Base-by-base conservation (phyloP, 2,113 vertebrate species). In the Zootoca vivipara region DNA sequence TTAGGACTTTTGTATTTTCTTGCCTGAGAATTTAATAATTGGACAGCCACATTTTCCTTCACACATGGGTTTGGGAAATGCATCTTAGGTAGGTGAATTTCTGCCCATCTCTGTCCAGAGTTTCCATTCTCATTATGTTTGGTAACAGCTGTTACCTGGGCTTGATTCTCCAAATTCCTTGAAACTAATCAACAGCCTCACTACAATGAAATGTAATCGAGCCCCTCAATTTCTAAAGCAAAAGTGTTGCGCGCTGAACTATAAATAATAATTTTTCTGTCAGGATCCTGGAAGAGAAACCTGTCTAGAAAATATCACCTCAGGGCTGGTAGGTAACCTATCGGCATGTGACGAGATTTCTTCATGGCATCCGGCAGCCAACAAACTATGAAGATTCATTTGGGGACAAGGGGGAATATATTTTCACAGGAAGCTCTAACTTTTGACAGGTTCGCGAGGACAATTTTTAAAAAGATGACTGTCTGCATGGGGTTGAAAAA, bases 401-500 rank as follows among this genome's bases (percentile, higher is more conserved):
- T 42, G 33, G 33, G 22, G 65, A 46, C 26, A 20, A 33, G 46
- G 46, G 46, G 75, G 7, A 65, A 46, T 52, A 42, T 46, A 82
- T 42, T 52, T 83, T 77, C 86, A 82, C 13, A 73, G 58, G 52
- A 74, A 82, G 69, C 12, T 22, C 56, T 42, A 42, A 65, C 58
- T 62, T 78, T 82, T 82, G 69, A 62, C 78, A 82, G 52, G 64
- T 82, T 62, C 46, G 28, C 33, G 72, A 75, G 79, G 46, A 74
- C 79, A 75, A 6, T 2, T 35, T 87, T 81, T 42, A n/a, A 3
- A 79, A 70, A 79, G 77, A 38, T 70, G 85, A 86, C 64, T 86
- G 74, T 22, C 85, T 69, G 35, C 78, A 28, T 70, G 33, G 65
- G 77, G 20, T 78, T 87, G 77, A 80, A 80, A 69, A 87, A 87